phyloP scores from a whole-genome alignment of 2,797 vertebrate genomes.

The Tauraco hartlaubi region DNA sequence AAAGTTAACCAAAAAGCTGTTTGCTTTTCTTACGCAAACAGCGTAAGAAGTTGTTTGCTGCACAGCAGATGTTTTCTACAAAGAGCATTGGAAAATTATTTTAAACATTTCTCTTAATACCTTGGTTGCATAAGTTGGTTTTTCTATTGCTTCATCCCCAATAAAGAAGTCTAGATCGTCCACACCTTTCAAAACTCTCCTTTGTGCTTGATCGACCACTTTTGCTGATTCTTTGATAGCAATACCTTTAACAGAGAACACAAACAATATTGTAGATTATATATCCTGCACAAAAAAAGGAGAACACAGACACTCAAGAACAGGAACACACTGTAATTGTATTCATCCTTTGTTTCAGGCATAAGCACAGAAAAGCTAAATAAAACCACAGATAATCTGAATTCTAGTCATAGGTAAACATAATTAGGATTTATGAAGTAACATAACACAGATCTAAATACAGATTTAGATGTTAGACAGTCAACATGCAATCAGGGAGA shows the following conservation, averaged over 20 bases:
- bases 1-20: not conserved
- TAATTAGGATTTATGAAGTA: not conserved
- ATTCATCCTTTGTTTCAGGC: not conserved
- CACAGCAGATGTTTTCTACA: not conserved
- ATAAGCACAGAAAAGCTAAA: not conserved
- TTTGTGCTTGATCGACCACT: slow-evolving; percentile 95
- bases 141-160: slow-evolving; percentile 97
- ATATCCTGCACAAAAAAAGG: not conserved
- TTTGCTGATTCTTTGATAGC: slow-evolving; percentile 98
- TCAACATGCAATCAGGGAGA: not conserved
- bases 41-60: not conserved
- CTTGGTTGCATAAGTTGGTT: slow-evolving; percentile 96
- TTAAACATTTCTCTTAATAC: slow-evolving; percentile 68
- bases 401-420: not conserved
- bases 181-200: slow-evolving; percentile 98
- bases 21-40: too few species aligned
- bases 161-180: slow-evolving; percentile 99
- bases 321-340: not conserved
- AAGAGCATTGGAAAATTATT: not conserved
- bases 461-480: not conserved
- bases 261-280: not conserved
- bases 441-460: not conserved
- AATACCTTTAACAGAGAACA: slow-evolving; percentile 87
- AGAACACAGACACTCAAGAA: not conserved
- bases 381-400: not conserved